These are phyloP conservation scores for Hemichromis elongatus DNA, from an alignment of 2,113 vertebrate species.

Conservation along the genomic window DNA sequence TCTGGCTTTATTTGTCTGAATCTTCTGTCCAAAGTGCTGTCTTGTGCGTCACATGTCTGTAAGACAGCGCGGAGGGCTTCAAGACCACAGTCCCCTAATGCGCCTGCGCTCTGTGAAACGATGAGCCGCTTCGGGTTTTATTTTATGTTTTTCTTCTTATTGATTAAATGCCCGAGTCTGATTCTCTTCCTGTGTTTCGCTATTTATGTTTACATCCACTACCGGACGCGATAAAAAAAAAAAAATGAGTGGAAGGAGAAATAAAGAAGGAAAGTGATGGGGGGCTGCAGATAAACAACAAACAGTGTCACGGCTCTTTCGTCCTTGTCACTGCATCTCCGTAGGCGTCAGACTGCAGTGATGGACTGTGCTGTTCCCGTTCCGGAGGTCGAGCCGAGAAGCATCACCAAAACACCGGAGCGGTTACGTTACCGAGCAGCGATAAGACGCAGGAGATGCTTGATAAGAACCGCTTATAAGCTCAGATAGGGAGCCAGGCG, in stretches of 20 bases:
- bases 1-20: not conserved
- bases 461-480: constrained; percentile 56
- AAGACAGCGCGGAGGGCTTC: not conserved
- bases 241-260: not conserved
- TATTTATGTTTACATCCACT: constrained; percentile 63
- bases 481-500: not conserved
- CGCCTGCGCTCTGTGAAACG: constrained; percentile 29
- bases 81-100: rapidly evolving
- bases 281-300: not conserved
- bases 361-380: constrained; percentile 56
- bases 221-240: constrained; percentile 16
- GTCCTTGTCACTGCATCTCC: constrained; percentile 43
- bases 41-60: not conserved
- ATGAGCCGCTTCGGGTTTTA: constrained; percentile 69
- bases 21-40: not conserved
- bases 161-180: constrained; percentile 59
- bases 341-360: constrained; percentile 28
- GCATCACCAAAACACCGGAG: not conserved
- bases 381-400: constrained; percentile 42
- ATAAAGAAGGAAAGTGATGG: not conserved
- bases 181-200: constrained; percentile 61
- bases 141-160: constrained; percentile 60
- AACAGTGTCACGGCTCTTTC: constrained; percentile 2
- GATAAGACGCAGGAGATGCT: constrained; percentile 27
- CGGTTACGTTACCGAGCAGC: constrained; percentile 9